Base-by-base conservation (phyloP, 2,888 invertebrate genomes). In the Dicycla oo region DNA sequence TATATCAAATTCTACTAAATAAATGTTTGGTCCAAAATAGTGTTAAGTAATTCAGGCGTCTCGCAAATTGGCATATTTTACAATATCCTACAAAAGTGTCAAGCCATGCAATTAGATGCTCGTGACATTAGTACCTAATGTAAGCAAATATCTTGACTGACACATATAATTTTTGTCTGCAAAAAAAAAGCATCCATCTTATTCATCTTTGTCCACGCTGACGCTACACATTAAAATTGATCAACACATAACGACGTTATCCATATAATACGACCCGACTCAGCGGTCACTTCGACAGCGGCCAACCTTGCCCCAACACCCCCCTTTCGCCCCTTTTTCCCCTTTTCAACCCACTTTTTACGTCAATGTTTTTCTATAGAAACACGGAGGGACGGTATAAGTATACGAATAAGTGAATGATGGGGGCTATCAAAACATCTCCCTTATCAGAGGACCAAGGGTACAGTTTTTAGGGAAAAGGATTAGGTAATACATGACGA, bases 341-440 rank as follows among this genome's bases (percentile, higher is more conserved):
- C 85, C 85, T 88, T 92, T 89, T 68, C 93, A 93, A 91, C 94
- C 95, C 94, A 93, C 93, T 96, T 96, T 96, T 96, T 95, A 95
- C 95, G 93, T 94, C 95, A 95, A 95, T 96, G 96, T 96, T 96
- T 96, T 95, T 95, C 95, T 95, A 96, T 95, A 95, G 94, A 88
- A 88, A 86, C 86, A 89, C 90, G 88, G 69, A 84, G 82, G 85
- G 85, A 86, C 87, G 82, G 86, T 90, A 89, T 89, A 91, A 89
- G 90, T 88, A 88, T 89, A 86, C 91, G 90, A 88, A 91, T 92
- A 93, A 94, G 93, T 94, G 93, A 94, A 93, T 93, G 93, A 93
- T 93, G 94, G 93, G 93, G 93, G 93, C 91, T 95, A 95, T 95
- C 95, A 94, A 94, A 95, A 95, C 93, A 95, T 95, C 94, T 93